Evolutionary conservation across 2,888 invertebrate genomes (phyloP), one percentile per base, ranked within the genome.

Genomic region (Nebria salina): DNA sequence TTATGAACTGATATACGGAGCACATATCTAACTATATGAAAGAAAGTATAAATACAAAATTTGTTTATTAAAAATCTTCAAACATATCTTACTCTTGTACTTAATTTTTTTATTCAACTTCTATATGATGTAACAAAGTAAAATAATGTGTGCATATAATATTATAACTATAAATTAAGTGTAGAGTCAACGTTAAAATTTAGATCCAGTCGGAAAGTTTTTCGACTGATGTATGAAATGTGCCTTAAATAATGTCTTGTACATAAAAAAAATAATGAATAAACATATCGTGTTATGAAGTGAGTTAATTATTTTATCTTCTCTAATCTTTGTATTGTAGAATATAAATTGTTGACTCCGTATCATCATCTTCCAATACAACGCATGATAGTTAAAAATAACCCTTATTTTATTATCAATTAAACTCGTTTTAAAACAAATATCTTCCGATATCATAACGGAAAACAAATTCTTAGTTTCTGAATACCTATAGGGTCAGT

Each of bases 201-300:
- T 41, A 73, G 34, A 54, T 54, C 41, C 73, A 73, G 78, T 65
- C 78, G 65, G 64, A 78, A 65, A 73, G 73, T 41, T 75, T 43
- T 15, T 75, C 75, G 75, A 75, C 75, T 80, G 75, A 34, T 79
- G 66, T 75, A 75, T 64, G 72, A 80, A 80, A 73, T 81, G 81
- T 81, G 81, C 81, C 81, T 81, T 81, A 81, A 81, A 76, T 76
- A 80, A 76, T 81, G 75, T 81, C 81, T 81, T 81, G 81, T 81
- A 81, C 76, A 81, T 81, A 81, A 75, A 89, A 68, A 43, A 68
- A 90, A 89, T 84, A 82, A 79, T 83, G 83, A 84, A 72, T 72
- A 84, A 83, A 68, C 83, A 77, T 83, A 82, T 82, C 75, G 76
- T 73, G 76, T 76, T 77, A 82, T 76, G 75, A 72, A 64, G 65